These are phyloP conservation scores for Rallus crepitans DNA, from an alignment of 2,797 vertebrate genomes.

Conservation along the genomic window DNA sequence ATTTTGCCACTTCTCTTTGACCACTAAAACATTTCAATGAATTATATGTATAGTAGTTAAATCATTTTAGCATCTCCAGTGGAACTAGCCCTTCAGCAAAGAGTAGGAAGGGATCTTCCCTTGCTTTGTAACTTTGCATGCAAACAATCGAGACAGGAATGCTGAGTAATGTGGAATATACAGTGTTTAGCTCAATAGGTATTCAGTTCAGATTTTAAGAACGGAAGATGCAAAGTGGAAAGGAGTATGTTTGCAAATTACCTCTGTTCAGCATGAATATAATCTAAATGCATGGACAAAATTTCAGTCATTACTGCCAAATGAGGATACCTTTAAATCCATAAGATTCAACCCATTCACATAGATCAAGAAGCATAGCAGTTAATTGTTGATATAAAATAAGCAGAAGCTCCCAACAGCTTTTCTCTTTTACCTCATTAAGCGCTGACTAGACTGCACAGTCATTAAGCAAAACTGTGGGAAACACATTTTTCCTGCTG, in stretches of 20 bases:
- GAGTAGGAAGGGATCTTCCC: not conserved
- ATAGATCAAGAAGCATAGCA: constrained; percentile 16
- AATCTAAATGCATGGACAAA: not conserved
- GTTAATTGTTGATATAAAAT: constrained; percentile 54
- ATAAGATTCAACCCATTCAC: not conserved
- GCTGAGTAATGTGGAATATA: not conserved
- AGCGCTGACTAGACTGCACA: constrained; percentile 32
- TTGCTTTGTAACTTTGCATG: not conserved
- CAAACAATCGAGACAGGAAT: not conserved
- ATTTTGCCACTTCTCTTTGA: not conserved
- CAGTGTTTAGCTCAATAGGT: not conserved
- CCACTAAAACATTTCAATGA: not conserved
- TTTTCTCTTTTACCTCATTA: constrained; percentile 66
- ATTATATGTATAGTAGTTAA: not conserved
- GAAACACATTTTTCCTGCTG: constrained; percentile 8
- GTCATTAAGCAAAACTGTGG: constrained; percentile 26
- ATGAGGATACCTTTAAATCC: not conserved
- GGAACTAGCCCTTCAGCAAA: constrained; percentile 33
- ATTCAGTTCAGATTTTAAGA: not conserved
- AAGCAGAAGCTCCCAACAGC: constrained; percentile 12
- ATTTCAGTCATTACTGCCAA: not conserved
- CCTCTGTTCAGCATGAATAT: not conserved
- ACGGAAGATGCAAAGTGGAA: not conserved
- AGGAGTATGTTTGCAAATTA: not conserved
- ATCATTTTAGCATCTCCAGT: constrained; percentile 6